phyloP scores from a whole-genome alignment of 2,888 invertebrate species.

The Orchestes rusci region DNA sequence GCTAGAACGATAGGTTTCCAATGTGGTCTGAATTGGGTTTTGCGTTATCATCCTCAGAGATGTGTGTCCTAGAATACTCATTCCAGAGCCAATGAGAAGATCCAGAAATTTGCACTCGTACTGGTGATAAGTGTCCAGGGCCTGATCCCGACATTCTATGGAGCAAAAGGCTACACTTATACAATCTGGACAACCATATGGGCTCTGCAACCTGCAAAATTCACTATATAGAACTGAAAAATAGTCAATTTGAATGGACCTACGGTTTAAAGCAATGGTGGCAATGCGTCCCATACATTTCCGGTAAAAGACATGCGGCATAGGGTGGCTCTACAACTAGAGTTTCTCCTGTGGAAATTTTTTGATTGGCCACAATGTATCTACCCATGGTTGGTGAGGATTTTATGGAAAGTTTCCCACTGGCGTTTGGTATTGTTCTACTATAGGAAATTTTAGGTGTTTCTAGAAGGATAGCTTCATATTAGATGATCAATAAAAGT shows the following conservation, averaged over 20 bases:
- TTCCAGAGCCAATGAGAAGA: slow-evolving; percentile 66
- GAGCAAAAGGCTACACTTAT: slow-evolving; percentile 73
- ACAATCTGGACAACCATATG: slow-evolving; percentile 66
- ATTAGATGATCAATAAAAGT: slow-evolving; percentile 1
- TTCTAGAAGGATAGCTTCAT: slow-evolving; percentile 12
- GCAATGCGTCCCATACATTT: slow-evolving; percentile 71
- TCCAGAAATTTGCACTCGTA: slow-evolving; percentile 71
- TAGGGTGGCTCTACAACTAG: slow-evolving; percentile 65
- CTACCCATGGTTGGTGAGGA: slow-evolving; percentile 59
- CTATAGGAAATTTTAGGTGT: slow-evolving; percentile 13
- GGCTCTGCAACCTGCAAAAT: slow-evolving; percentile 50
- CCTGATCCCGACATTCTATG: slow-evolving; percentile 55
- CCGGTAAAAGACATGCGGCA: slow-evolving; percentile 65
- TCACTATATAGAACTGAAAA: too few relatives aligned
- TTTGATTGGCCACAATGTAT: slow-evolving; percentile 57
- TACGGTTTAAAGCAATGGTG: slow-evolving; percentile 65
- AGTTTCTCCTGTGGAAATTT: slow-evolving; percentile 62
- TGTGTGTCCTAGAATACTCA: slow-evolving; percentile 71
- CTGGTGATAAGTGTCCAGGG: slow-evolving; percentile 60
- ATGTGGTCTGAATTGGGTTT: slow-evolving; percentile 29
- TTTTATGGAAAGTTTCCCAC: slow-evolving; percentile 53
- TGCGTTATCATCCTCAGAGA: slow-evolving; percentile 74
- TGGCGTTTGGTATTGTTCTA: slow-evolving; percentile 55
- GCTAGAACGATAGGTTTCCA: too few relatives aligned
- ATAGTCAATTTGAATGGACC: too few relatives aligned